Base-by-base conservation (phyloP, 2,113 vertebrate genomes). In the Malaclemys terrapin region DNA sequence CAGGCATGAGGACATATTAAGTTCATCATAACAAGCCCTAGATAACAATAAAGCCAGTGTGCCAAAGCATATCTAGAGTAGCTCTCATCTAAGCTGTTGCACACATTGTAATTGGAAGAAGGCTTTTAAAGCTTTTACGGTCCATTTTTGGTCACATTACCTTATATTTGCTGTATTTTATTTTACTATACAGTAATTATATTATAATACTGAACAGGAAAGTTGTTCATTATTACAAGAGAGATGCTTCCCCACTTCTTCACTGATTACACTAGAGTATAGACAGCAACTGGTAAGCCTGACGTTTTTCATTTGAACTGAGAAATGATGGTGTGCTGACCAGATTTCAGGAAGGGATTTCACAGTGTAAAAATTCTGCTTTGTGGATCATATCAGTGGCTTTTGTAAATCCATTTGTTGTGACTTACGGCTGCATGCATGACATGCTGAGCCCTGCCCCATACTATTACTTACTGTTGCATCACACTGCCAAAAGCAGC, bases 381-480 rank as follows among this genome's bases (percentile, higher is more conserved):
- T 29, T 72, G 72, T 82, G 29, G 54, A 90, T 90, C 2, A 0
- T 10, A 54, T 78, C 83, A 13, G 20, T 10, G 38, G 84, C 53
- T 91, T 91, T 81, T 47, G 92, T 91, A 97, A 97, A 98, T 97
- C 95, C 96, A 96, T 97, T 98, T 97, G 94, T 96, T 80, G 42
- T 98, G 98, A 98, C 96, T 98, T 88, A 96, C n/a, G 80, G 92
- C 89, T 95, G 96, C 94, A 97, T 87, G 97, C 82, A 62, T n/a
- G 57, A 96, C 97, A 94, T 85, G 90, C 94, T 95, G 96, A 97
- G 97, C 96, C 98, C 97, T 98, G 98, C 98, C 98, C 98, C 95
- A 80, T 93, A 93, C 89, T 84, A 95, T 97, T 97, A 97, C 98
- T 98, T 98, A 98, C 98, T 98, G 97, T 97, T 98, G 97, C 98